Conservation (phyloP, 2,113 vertebrate genomes). For the Dermatemys mawii region DNA sequence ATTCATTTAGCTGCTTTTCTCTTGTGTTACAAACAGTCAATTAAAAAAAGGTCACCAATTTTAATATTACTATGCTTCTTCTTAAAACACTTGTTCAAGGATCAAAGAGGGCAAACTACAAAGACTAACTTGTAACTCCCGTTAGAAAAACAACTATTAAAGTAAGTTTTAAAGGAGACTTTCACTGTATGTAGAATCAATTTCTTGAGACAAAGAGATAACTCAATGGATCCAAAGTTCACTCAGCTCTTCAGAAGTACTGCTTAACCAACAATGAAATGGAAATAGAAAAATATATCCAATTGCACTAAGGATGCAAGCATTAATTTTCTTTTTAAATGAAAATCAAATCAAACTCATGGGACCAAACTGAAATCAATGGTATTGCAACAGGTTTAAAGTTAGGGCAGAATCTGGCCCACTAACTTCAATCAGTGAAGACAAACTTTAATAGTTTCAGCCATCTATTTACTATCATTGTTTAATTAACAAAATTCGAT, state of each 20-base stretch:
- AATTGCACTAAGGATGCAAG: not conserved
- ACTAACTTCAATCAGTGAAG: not conserved
- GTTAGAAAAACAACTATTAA: slow-evolving; percentile 17
- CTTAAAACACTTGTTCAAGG: slow-evolving; percentile 14
- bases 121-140: not conserved
- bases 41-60: slow-evolving; percentile 26
- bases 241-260: slow-evolving; percentile 15
- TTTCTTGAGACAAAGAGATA: not conserved
- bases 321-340: slow-evolving; percentile 3
- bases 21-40: slow-evolving; percentile 23
- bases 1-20: slow-evolving; percentile 34
- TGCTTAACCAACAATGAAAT: not conserved
- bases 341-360: not conserved
- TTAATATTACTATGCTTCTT: slow-evolving; percentile 15
- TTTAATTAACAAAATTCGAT: not conserved
- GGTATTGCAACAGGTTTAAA: slow-evolving; percentile 3
- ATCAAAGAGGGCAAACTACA: slow-evolving; percentile 15
- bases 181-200: not conserved
- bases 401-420: not conserved
- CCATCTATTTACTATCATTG: not conserved
- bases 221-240: not conserved
- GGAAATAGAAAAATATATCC: not conserved
- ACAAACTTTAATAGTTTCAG: not conserved
- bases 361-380: slow-evolving; percentile 10
- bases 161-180: not conserved